Percentiles rank a stretch among this genome's conserved stretches.
Evolutionary conservation across 2,113 vertebrate species (phyloP).

Genomic region (Tupaia chinensis): DNA sequence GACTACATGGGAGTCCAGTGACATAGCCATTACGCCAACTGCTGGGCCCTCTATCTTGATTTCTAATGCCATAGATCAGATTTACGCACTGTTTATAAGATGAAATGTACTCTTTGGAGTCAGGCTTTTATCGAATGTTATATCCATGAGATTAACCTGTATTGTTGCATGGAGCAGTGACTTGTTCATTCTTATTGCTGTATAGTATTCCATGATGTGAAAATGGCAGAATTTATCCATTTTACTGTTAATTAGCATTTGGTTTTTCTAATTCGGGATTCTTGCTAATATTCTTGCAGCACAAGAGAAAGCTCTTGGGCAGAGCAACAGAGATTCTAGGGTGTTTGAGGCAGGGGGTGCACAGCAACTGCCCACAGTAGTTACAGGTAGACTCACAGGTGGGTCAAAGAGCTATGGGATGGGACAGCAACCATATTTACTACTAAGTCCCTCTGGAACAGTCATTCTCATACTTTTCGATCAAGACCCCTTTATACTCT

Average conservation of each 20-base stretch:
- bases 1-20: too few relatives aligned
- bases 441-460: not conserved
- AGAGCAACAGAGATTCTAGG: conserved; percentile 4
- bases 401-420: not conserved
- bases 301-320: conserved; percentile 7
- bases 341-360: not conserved
- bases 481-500: not conserved
- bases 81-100: conserved; percentile 21
- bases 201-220: not conserved
- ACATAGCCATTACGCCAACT: too few relatives aligned
- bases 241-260: not conserved
- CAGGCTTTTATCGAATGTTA: not conserved
- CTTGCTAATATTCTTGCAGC: not conserved
- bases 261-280: conserved; percentile 21
- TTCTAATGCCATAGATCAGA: conserved; percentile 30
- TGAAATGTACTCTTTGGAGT: not conserved
- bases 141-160: not conserved
- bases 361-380: not conserved
- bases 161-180: not conserved
- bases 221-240: not conserved
- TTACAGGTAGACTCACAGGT: not conserved
- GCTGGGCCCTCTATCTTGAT: not conserved
- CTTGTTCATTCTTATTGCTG: not conserved
- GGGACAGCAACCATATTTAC: not conserved
- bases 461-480: not conserved